Base-by-base conservation (phyloP, 2,888 invertebrate genomes). In the Heliconius ethilla region DNA sequence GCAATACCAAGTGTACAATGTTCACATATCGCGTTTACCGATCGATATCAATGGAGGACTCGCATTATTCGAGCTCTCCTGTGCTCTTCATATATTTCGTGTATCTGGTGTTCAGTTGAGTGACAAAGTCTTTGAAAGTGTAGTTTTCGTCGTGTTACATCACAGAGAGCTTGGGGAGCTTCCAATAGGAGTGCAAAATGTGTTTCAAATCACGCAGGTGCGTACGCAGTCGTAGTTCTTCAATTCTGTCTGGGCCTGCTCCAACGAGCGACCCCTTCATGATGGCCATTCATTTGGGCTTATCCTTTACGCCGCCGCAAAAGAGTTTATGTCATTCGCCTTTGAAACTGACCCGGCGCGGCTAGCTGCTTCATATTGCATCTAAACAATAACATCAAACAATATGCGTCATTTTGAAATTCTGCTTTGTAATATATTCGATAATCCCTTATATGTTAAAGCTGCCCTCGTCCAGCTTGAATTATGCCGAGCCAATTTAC, bases 201-300 rank as follows among this genome's bases (percentile, higher is more conserved):
- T 91, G 88, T 91, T 89, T 91, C 93, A 92, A 94, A 94, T 93
- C 97, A 97, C 97, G 97, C 97, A 98, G 97, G 98, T 98, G 97
- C 98, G 97, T 97, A 98, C 98, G 98, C 98, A 98, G 98, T 96
- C 97, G 97, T 97, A 97, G 96, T 96, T 96, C 96, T 95, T 95
- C 96, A 96, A 96, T 96, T 96, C 96, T 96, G 96, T 97, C 97
- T 97, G 97, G 96, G 97, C 97, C 96, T 97, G 97, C 97, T 97
- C 97, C 96, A 96, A 96, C 95, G 95, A 95, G 95, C 95, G 93
- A 89, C 89, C 91, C 93, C 90, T 92, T 90, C 94, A 93, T 94
- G 92, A 91, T 93, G 93, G 93, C 93, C 93, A 94, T 93, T 94
- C 94, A 92, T 93, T 94, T 94, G 91, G 92, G 90, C 90, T 91